Evolutionary conservation across 37 sponge, comb jelly and placozoan genomes (phyloP).

Genomic region (Oscarella lobularis): DNA sequence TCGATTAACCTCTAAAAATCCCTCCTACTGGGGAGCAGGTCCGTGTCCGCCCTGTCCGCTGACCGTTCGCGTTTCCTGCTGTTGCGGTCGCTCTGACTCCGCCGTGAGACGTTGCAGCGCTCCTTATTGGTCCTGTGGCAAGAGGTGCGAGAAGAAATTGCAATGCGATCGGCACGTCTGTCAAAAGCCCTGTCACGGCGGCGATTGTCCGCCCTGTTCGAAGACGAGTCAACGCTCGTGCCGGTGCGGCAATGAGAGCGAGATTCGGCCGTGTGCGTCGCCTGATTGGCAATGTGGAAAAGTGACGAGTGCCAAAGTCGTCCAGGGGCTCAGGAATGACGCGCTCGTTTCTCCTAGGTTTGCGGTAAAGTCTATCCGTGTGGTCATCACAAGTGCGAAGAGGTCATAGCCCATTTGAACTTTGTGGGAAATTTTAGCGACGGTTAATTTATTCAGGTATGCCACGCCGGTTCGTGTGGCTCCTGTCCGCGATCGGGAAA

Average conservation of each 20-base stretch:
- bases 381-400: constrained; percentile 16
- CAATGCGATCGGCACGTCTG: constrained; percentile 65
- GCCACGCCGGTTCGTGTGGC: constrained; percentile 76
- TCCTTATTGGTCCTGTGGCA: constrained; percentile 74
- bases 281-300: constrained; percentile 60
- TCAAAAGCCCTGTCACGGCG: constrained; percentile 61
- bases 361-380: constrained; percentile 27
- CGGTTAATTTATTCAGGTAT: constrained; percentile 21
- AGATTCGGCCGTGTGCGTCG: constrained; percentile 28
- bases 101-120: constrained; percentile 58
- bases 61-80: constrained; percentile 41
- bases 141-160: constrained; percentile 43
- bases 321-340: constrained; percentile 4
- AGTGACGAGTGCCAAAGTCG: constrained; percentile 14
- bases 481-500: constrained; percentile 44
- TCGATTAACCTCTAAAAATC: too few relatives aligned
- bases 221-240: constrained; percentile 30
- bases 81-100: constrained; percentile 45
- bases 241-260: constrained; percentile 46
- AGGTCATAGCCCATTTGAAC: background rate
- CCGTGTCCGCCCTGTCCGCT: constrained; percentile 93
- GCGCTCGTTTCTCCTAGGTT: constrained; percentile 8
- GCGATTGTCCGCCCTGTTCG: constrained; percentile 52
- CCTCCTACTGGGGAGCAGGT: too few relatives aligned
- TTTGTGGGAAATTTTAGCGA: constrained; percentile 2